Base-by-base conservation (phyloP, 2,888 invertebrate species). In the Ceramica pisi region DNA sequence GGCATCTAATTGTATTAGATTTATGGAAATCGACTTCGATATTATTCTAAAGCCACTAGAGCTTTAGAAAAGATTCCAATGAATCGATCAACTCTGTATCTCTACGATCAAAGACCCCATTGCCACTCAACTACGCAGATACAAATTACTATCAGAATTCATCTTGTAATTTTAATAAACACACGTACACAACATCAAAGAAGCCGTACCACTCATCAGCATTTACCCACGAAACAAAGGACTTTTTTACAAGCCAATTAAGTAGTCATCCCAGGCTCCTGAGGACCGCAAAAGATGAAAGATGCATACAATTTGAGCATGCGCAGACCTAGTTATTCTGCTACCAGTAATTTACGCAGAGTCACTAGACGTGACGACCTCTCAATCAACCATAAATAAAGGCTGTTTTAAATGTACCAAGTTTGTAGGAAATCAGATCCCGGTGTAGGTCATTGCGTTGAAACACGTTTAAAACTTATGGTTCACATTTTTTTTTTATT, bases 301-400 rank as follows among this genome's bases (percentile, higher is more conserved):
- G 72, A 71, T 53, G 60, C 31, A 31, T 56, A 61, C 73, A 72
- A 73, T 76, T 76, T 76, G 31, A 56, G 51, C 50, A 35, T 23
- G 23, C 41, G 21, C 26, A 53, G 31, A 41, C 46, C 68, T 71
- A 72, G 71, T 71, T 74, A 64, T 51, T 65, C 44, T 26, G 44
- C 64, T 59, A 19, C 44, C 53, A 60, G 53, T 81, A 83, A 86
- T 78, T 83, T 83, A 71, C 79, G 46, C 56, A 23, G 38, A 19
- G 51, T 68, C 78, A 78, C 62, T 64, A 46, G 67, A 75, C 84
- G 67, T 84, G 79, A 75, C 73, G 75, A 86, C 83, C 84, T 80
- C 78, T 86, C 67, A 81, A 81, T 86, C 75, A 81, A 31, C 14
- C 66, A 10, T 26, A 1, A 10, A 1, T 74, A 81, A 31, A 79